phyloP scores from a whole-genome alignment of 1,140 invertebrate species.

The Polyergus mexicanus region DNA sequence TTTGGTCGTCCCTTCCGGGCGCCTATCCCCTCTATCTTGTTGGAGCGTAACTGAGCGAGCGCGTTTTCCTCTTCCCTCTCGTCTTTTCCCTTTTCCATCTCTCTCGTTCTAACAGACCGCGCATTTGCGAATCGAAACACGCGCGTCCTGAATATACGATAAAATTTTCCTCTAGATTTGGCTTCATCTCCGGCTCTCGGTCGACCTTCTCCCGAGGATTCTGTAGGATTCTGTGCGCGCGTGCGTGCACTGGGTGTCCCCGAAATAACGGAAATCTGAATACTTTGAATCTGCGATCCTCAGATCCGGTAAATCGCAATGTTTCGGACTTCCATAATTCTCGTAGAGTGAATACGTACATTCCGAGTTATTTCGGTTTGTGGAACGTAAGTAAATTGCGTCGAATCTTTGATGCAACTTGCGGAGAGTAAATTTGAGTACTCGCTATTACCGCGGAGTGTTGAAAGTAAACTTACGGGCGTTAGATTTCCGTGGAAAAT shows the following conservation, averaged over 20 bases:
- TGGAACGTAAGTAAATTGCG: conserved; percentile 43
- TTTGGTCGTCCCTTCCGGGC: conserved; percentile 61
- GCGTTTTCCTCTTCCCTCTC: neutral
- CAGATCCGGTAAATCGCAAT: conserved; percentile 10
- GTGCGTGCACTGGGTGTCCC: conserved; percentile 54
- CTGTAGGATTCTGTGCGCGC: conserved; percentile 18
- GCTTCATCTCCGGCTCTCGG: conserved; percentile 68
- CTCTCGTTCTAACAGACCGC: conserved; percentile 37
- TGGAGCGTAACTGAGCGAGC: conserved; percentile 17
- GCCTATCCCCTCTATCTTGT: conserved; percentile 34
- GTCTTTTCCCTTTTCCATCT: neutral
- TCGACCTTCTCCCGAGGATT: conserved; percentile 13
- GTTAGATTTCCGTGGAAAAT: conserved; percentile 42
- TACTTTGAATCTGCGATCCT: conserved; percentile 17
- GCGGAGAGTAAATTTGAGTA: conserved; percentile 26
- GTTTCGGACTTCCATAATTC: conserved; percentile 28
- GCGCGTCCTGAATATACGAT: conserved; percentile 83
- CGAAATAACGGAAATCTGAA: conserved; percentile 41
- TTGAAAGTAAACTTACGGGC: conserved; percentile 49
- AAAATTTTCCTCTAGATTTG: conserved; percentile 85
- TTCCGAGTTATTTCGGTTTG: conserved; percentile 45
- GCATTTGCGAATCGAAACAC: conserved; percentile 82
- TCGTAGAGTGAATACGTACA: conserved; percentile 7
- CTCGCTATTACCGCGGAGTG: conserved; percentile 41
- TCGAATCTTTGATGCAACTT: conserved; percentile 26